Percentiles rank a stretch among this genome's conserved stretches.
These are phyloP conservation scores for Eudorcas thomsonii DNA, from an alignment of 2,113 vertebrate genomes.

Conservation along the genomic window DNA sequence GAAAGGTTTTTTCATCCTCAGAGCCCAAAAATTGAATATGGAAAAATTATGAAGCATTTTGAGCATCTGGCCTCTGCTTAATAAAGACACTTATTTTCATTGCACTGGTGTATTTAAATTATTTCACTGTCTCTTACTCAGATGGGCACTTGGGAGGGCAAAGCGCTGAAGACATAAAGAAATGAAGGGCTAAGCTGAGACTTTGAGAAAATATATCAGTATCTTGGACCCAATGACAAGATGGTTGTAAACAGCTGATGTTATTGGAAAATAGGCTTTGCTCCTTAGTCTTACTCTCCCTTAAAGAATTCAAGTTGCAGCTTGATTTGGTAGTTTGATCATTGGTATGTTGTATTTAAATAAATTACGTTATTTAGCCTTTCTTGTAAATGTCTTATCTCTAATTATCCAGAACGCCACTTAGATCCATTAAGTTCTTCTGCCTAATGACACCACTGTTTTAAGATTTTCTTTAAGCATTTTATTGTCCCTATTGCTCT, in stretches of 20 bases:
- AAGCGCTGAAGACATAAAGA: not conserved
- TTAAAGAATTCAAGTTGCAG: not conserved
- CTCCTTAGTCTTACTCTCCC: not conserved
- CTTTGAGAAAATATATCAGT: not conserved
- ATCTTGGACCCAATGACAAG: not conserved
- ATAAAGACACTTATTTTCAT: constrained; percentile 46
- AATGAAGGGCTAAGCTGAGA: not conserved
- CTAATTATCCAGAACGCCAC: not conserved
- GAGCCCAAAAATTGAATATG: not conserved
- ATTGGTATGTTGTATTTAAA: not conserved
- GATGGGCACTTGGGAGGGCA: not conserved
- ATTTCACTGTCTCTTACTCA: not conserved
- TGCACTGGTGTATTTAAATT: constrained; percentile 8
- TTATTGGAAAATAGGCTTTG: not conserved
- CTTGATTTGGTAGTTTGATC: not conserved
- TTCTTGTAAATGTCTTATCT: not conserved
- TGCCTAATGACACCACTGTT: not conserved
- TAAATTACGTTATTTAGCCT: not conserved
- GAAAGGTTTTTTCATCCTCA: not conserved
- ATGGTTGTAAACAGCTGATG: not conserved
- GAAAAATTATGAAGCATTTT: not conserved
- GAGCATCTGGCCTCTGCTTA: not conserved
- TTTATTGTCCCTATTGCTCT: not conserved
- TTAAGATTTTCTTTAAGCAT: not conserved
- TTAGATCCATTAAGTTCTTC: not conserved